Percentiles rank a stretch among this genome's conserved stretches.
Conservation (phyloP, 1,140 invertebrate species). For the Gerris buenoi region DNA sequence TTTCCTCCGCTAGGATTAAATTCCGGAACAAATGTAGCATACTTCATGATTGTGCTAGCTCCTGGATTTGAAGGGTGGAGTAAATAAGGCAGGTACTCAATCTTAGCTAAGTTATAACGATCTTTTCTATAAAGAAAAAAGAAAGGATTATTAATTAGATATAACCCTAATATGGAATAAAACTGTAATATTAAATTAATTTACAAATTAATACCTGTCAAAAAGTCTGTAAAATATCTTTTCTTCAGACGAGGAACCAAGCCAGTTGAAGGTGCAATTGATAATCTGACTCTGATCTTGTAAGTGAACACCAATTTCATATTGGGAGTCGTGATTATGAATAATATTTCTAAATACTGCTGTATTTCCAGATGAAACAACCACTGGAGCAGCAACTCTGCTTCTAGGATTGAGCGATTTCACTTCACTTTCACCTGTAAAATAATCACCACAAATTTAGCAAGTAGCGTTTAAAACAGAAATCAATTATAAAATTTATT, state of each 20-base stretch:
- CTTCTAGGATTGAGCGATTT: conserved; percentile 66
- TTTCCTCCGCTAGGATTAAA: conserved; percentile 47
- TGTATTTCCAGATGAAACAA: conserved; percentile 80
- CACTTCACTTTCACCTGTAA: conserved; percentile 24
- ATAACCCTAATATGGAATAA: no score
- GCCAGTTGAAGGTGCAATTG: conserved; percentile 87
- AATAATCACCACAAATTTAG: no score
- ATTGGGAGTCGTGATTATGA: conserved; percentile 74
- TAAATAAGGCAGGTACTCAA: conserved; percentile 70
- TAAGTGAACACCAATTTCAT: conserved; percentile 88
- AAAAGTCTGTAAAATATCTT: conserved; percentile 68
- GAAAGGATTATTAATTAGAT: no score
- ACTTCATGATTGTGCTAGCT: conserved; percentile 53
- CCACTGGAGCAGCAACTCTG: conserved; percentile 73
- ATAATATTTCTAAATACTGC: conserved; percentile 82
- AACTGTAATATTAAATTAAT: no score
- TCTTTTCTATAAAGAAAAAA: conserved; percentile 49
- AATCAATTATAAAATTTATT: no score
- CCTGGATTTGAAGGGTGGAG: conserved; percentile 69
- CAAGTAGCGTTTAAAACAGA: no score
- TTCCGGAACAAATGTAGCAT: conserved; percentile 56
- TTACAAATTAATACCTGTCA: no score
- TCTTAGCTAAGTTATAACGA: conserved; percentile 78
- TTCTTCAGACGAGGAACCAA: conserved; percentile 61
- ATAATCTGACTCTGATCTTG: conserved; percentile 86